Evolutionary conservation across 2,113 vertebrate species (phyloP).

Genomic region (Bagarius yarrelli): DNA sequence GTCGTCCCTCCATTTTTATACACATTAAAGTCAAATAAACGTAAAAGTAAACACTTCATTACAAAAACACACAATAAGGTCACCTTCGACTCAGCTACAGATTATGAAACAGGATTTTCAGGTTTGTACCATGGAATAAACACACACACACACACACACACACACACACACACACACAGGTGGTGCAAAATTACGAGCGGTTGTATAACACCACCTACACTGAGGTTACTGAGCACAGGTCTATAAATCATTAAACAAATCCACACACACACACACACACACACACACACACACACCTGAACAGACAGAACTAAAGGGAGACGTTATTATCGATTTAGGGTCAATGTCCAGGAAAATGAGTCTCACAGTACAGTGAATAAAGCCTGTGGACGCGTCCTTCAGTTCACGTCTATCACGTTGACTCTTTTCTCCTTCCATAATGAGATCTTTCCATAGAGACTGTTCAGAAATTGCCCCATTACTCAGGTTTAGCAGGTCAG

Average conservation of each 20-base stretch:
- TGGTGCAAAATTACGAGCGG: constrained; percentile 8
- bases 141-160: background rate
- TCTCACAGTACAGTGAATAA: too few relatives aligned
- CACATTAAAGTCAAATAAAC: too few relatives aligned
- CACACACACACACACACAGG: background rate
- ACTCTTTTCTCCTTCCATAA: background rate
- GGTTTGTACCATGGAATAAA: constrained; percentile 6
- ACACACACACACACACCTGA: background rate
- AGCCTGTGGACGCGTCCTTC: too few relatives aligned
- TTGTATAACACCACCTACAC: constrained; percentile 11
- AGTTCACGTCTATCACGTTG: background rate
- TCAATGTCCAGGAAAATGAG: background rate
- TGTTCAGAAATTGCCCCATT: background rate
- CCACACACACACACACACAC: background rate
- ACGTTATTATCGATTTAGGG: background rate
- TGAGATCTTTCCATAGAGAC: background rate
- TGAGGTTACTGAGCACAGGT: constrained; percentile 27
- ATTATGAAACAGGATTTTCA: background rate
- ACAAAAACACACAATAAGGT: background rate
- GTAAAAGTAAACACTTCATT: too few relatives aligned
- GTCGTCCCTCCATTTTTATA: too few relatives aligned
- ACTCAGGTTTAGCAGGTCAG: background rate
- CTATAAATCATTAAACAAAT: constrained; percentile 24
- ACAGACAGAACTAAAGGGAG: background rate
- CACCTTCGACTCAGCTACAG: background rate